phyloP scores from a whole-genome alignment of 2,888 invertebrate species.

The Drosophila silvestris region DNA sequence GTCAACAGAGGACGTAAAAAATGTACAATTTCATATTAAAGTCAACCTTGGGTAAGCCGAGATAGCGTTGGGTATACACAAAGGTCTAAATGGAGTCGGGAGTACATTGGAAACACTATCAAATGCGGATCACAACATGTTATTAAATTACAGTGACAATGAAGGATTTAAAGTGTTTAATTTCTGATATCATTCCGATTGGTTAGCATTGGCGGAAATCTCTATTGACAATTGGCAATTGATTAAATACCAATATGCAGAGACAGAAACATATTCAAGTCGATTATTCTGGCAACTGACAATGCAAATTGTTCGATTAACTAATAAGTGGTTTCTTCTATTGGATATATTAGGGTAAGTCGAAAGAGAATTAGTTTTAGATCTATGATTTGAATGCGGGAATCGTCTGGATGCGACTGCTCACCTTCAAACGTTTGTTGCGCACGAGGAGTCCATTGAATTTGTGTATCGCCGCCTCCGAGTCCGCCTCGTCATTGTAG shows the following conservation, averaged over 20 bases:
- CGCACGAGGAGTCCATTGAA: constrained; percentile 95
- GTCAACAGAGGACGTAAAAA: not conserved
- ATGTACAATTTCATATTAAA: not conserved
- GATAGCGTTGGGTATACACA: not conserved
- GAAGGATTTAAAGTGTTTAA: not conserved
- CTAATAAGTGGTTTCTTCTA: constrained; percentile 3
- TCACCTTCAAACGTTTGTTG: constrained; percentile 95
- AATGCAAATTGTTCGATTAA: constrained; percentile 1
- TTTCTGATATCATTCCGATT: not conserved
- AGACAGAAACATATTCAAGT: too few relatives aligned
- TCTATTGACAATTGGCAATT: constrained; percentile 5
- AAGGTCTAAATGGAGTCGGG: not conserved
- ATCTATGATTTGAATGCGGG: not conserved
- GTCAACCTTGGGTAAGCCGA: not conserved
- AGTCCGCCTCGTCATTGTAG: constrained; percentile 93
- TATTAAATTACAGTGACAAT: not conserved
- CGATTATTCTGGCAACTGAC: not conserved
- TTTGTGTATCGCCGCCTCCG: constrained; percentile 92
- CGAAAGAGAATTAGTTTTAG: constrained; percentile 1
- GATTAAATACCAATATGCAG: constrained; percentile 1
- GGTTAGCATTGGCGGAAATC: constrained; percentile 1
- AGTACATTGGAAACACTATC: not conserved
- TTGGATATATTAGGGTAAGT: constrained; percentile 1
- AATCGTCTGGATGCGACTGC: constrained; percentile 14
- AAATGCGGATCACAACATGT: not conserved